A percentile compares a stretch with the other conserved stretches of the same genome.
These are phyloP conservation scores for Pyrocoelia pectoralis DNA, from an alignment of 2,888 invertebrate species.

Conservation along the genomic window DNA sequence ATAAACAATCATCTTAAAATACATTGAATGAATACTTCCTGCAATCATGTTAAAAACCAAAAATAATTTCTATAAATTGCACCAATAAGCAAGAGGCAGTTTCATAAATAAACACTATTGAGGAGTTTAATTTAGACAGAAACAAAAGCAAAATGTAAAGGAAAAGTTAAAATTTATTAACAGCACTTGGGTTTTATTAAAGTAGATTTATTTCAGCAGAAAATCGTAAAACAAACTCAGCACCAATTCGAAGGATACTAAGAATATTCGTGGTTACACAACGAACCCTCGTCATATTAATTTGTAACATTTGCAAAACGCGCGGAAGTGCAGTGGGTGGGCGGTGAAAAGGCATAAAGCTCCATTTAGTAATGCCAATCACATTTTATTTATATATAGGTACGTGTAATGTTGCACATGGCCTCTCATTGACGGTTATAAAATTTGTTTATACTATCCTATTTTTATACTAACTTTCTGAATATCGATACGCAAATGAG, in stretches of 20 bases:
- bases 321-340: slow-evolving; percentile 28
- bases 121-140: background rate
- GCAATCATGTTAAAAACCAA: background rate
- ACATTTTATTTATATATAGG: slow-evolving; percentile 26
- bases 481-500: slow-evolving; percentile 10
- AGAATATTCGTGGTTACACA: slow-evolving; percentile 17
- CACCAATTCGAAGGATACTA: slow-evolving; percentile 8
- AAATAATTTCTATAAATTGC: slow-evolving; percentile 2
- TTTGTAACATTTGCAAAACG: slow-evolving; percentile 11
- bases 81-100: background rate
- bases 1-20: too few species aligned
- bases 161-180: slow-evolving; percentile 13
- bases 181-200: slow-evolving; percentile 7
- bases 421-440: slow-evolving; percentile 32
- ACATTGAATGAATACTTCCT: slow-evolving; percentile 5
- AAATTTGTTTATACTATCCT: slow-evolving; percentile 42
- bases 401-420: slow-evolving; percentile 29
- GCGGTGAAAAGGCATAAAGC: slow-evolving; percentile 25
- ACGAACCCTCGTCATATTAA: slow-evolving; percentile 8
- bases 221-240: slow-evolving; percentile 17
- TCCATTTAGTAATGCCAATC: slow-evolving; percentile 40
- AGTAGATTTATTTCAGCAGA: background rate
- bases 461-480: slow-evolving; percentile 37
- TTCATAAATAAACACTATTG: slow-evolving; percentile 2
- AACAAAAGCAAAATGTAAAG: background rate